Base-by-base conservation (phyloP, 1,140 invertebrate genomes). In the Orius insidiosus region DNA sequence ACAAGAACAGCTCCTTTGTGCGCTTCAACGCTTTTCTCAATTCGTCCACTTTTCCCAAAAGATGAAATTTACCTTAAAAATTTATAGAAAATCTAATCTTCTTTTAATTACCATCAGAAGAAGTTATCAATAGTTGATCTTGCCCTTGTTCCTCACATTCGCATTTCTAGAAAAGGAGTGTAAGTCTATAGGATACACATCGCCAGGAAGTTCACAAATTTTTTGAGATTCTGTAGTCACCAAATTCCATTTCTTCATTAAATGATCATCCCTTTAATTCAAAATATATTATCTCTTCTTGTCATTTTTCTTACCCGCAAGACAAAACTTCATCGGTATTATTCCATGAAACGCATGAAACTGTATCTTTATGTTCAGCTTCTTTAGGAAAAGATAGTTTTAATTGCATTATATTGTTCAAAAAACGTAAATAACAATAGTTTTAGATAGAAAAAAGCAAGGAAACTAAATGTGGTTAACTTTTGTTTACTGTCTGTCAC, bases 301-400 rank as follows among this genome's bases (percentile, higher is more conserved):
- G 2, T 11, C 15, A 14, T 45, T 32, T 37, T 48, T 55, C 53
- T 65, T 67, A 85, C 84, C 83, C 84, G 55, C 77, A 80, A 31
- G 89, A 90, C 66, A 85, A 86, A 38, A 92, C 76, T 66, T 95
- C 88, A 61, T 96, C 89, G 30, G 85, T 76, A 53, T 76, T 84
- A 59, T 77, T 86, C 92, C 92, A 96, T 49, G 80, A 80, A 8
- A 92, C 78, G 63, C 88, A 90, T 47, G 81, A 80, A 4, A 88
- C 77, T 11, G 81, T 66, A 57, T 79, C 79, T 34, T 65, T 69
- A 61, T 88, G 81, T 41, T 76, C 73, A 36, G 76, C 70, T 56
- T 78, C 72, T 56, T 76, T 75, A 55, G 73, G 70, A 47, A 75
- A 58, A 35, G 75, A 78, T 60, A 82, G 75, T 74, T 89, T 87